Evolutionary conservation across 1,140 invertebrate species (phyloP), one percentile per base, ranked within the genome.

Genomic region (Atopsyche davidsoni): DNA sequence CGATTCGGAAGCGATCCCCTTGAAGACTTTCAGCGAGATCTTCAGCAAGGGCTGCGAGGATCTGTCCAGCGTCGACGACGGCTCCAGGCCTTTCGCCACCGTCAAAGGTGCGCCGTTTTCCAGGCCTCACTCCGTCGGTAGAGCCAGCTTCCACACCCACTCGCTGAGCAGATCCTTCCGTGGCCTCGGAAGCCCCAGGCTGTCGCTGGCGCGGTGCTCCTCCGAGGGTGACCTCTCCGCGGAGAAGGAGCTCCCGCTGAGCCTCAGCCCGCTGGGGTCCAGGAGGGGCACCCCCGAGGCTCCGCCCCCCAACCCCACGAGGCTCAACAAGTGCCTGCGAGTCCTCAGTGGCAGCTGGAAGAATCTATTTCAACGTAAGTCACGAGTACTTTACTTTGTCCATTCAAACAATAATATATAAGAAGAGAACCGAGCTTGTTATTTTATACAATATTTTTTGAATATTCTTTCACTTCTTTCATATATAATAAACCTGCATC

Each of bases 361-460:
- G 63, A 81, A 81, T 64, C 71, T 81, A 45, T 69, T 81, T 54
- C 72, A 78, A 75, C 69, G 79, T 81, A 75, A 80, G 79, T 81
- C 60, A 58, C 57, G n/a, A n/a, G n/a, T n/a, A n/a, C n/a, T n/a
- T n/a, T n/a, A n/a, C n/a, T n/a, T n/a, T n/a, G n/a, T n/a, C n/a
- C n/a, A n/a, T n/a, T n/a, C n/a, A n/a, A n/a, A n/a, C n/a, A n/a
- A n/a, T n/a, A n/a, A n/a, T n/a, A n/a, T n/a, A n/a, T n/a, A n/a
- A n/a, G n/a, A n/a, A n/a, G n/a, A n/a, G n/a, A n/a, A n/a, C n/a
- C n/a, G n/a, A n/a, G n/a, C n/a, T n/a, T n/a, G n/a, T n/a, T n/a
- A n/a, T n/a, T n/a, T n/a, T n/a, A n/a, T n/a, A n/a, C n/a, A n/a
- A n/a, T n/a, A n/a, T n/a, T n/a, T n/a, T n/a, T n/a, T n/a, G n/a